phyloP scores from a whole-genome alignment of 92 coral and sea anemone genomes.

The Desmophyllum pertusum region DNA sequence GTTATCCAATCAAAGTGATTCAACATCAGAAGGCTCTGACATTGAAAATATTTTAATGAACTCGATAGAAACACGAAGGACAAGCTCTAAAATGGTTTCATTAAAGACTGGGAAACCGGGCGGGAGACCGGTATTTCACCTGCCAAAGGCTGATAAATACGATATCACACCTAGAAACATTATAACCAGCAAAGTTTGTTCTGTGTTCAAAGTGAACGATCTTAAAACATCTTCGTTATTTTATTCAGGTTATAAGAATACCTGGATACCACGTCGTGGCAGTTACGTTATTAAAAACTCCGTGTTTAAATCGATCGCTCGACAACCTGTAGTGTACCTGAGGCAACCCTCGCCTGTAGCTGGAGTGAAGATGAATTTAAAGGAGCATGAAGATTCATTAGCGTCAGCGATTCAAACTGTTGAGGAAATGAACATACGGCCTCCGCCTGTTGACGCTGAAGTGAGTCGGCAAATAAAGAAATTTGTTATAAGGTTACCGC shows the following conservation, averaged over 20 bases:
- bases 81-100: not conserved
- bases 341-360: constrained; percentile 48
- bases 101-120: constrained; percentile 1
- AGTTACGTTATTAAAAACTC: not conserved
- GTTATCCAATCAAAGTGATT: not conserved
- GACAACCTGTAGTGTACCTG: constrained; percentile 26
- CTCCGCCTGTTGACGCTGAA: constrained; percentile 26
- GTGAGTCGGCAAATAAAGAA: constrained; percentile 24
- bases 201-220: constrained; percentile 14
- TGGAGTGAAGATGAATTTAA: constrained; percentile 37
- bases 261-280: not conserved
- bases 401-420: constrained; percentile 26
- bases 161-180: constrained; percentile 42
- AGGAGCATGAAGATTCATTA: constrained; percentile 22
- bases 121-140: constrained; percentile 28
- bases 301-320: constrained; percentile 14
- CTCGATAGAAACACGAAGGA: not conserved
- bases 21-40: not conserved
- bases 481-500: constrained; percentile 49
- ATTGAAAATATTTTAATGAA: not conserved
- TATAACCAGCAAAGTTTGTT: constrained; percentile 27
- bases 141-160: constrained; percentile 54
- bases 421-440: constrained; percentile 25
- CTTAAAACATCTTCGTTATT: not conserved
- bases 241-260: constrained; percentile 10